phyloP scores from a whole-genome alignment of 2,113 vertebrate species.

The Toxostoma redivivum region DNA sequence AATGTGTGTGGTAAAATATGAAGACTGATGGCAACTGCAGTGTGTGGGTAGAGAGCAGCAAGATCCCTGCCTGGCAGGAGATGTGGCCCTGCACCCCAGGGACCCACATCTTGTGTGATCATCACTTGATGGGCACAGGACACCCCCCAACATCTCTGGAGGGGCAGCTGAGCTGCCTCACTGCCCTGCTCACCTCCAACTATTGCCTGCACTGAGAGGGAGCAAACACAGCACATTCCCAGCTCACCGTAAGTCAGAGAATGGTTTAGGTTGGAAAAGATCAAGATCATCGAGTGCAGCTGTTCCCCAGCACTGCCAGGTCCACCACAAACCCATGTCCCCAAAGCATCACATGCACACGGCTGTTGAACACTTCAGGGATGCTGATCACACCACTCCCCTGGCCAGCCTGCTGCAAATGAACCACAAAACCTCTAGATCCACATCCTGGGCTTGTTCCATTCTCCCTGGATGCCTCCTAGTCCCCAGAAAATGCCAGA shows the following conservation, averaged over 20 bases:
- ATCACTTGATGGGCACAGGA: not conserved
- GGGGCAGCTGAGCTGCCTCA: not conserved
- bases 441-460: not conserved
- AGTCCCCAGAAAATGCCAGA: not conserved
- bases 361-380: too few relatives aligned
- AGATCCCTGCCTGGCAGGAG: not conserved
- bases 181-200: not conserved
- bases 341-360: not conserved
- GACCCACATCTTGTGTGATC: not conserved
- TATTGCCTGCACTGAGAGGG: accelerated
- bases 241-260: not conserved
- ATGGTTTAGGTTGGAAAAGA: not conserved
- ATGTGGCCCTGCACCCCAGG: not conserved
- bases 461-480: not conserved
- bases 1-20: not conserved
- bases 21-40: not conserved
- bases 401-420: not conserved
- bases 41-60: not conserved
- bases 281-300: accelerated
- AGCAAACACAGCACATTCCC: not conserved
- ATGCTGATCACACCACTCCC: not conserved
- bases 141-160: not conserved
- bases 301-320: not conserved
- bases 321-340: not conserved
- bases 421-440: not conserved